phyloP scores from a whole-genome alignment of 2,888 invertebrate species.

The Bombylius discolor region DNA sequence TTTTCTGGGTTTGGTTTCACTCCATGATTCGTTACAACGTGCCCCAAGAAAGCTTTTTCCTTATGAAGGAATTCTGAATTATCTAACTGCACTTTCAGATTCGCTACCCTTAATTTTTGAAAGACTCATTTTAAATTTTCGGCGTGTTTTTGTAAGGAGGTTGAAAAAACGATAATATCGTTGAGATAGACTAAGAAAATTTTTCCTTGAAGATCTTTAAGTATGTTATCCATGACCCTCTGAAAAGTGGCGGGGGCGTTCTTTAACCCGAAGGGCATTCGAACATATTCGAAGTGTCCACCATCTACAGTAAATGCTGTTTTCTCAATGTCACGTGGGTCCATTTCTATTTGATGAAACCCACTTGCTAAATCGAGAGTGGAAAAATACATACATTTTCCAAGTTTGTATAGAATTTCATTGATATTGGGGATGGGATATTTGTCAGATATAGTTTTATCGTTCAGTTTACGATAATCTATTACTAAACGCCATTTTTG shows the following conservation, averaged over 20 bases:
- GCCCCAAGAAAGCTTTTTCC: too few species aligned
- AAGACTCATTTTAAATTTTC: background rate
- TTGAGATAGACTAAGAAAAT: background rate
- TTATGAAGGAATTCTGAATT: too few species aligned
- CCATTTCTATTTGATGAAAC: background rate
- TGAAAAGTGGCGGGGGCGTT: conserved; percentile 9
- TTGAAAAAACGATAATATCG: background rate
- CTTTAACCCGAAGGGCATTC: conserved; percentile 11
- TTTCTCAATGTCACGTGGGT: conserved; percentile 8
- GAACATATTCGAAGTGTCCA: conserved; percentile 10
- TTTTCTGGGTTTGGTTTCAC: too few species aligned
- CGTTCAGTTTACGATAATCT: conserved; percentile 8
- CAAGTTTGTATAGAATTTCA: conserved; percentile 6
- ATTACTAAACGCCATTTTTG: conserved; percentile 14
- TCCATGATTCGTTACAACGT: too few species aligned
- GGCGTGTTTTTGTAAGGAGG: background rate
- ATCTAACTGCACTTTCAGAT: too few species aligned
- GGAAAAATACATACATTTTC: conserved; percentile 9
- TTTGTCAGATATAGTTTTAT: background rate
- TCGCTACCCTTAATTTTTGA: too few species aligned
- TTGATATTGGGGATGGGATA: conserved; percentile 9
- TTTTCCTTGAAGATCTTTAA: background rate
- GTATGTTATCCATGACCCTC: conserved; percentile 7
- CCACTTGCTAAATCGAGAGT: conserved; percentile 8
- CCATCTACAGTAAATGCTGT: conserved; percentile 11